Base-by-base conservation (phyloP, 2,888 invertebrate genomes). In the Halictus ligatus region DNA sequence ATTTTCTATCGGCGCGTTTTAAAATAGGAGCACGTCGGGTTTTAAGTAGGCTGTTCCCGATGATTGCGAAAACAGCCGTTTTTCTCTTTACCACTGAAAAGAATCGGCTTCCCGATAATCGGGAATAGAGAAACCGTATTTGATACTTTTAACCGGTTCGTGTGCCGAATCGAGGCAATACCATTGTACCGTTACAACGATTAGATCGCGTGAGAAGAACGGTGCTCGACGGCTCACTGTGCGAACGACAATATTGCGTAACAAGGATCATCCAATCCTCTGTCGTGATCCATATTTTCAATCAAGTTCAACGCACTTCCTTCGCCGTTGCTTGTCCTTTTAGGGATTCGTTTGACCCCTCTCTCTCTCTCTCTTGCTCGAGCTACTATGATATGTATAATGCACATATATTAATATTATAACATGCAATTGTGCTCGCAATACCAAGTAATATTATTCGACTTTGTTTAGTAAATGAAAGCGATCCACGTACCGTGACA, bases 401-500 rank as follows among this genome's bases (percentile, higher is more conserved):
- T 60, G 35, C 35, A 67, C 67, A 18, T 43, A 4, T 10, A 71
- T n/a, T 10, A 10, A 12, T 71, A n/a, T 43, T 1, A n/a, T 43
- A 12, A 6, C n/a, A 6, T 6, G 18, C 10, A 18, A 15, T 35
- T 21, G 21, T 29, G 54, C 25, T 74, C 46, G 46, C 54, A 67
- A 58, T 54, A 69, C 77, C 71, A 73, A 46, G 64, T 60, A 83
- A 86, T 54, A 64, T 74, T 25, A 64, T 72, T 73, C 71, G 21
- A 50, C 43, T 76, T 88, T 80, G 54, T 82, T 77, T 78, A 76
- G 60, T 15, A 40, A 80, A 88, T 79, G 85, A 88, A 88, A 88
- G 88, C 81, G 15, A 29, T 81, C 72, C 88, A 80, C 75, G 83
- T 76, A 83, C 87, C 83, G 88, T 88, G 75, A 83, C 85, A 83